These are phyloP conservation scores for Podarcis siculus DNA, from an alignment of 2,797 vertebrate genomes.

Conservation along the genomic window DNA sequence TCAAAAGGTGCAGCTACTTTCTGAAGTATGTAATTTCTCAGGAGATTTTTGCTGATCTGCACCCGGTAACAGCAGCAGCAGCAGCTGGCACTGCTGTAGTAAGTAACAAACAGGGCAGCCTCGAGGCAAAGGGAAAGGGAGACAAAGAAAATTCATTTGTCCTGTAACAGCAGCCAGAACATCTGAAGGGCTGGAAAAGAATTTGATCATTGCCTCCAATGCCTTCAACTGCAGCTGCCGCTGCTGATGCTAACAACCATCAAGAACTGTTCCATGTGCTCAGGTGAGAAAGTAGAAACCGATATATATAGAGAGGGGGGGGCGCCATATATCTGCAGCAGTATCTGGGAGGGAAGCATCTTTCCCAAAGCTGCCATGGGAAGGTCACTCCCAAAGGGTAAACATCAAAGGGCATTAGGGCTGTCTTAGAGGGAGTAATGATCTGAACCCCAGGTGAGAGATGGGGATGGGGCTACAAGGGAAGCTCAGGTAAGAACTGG, in stretches of 20 bases:
- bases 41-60: slow-evolving; percentile 1
- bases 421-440: neutral
- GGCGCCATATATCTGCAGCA: neutral
- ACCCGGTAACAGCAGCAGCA: neutral
- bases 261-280: neutral
- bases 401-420: neutral
- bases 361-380: neutral
- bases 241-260: neutral
- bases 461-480: neutral
- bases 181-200: neutral
- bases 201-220: neutral
- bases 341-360: neutral
- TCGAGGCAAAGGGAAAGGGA: neutral
- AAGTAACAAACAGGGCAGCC: neutral
- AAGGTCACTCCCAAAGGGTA: neutral
- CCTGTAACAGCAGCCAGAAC: neutral
- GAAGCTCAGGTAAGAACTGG: neutral
- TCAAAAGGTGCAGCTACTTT: neutral
- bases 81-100: neutral
- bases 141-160: neutral
- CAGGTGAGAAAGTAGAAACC: too few species aligned
- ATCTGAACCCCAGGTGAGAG: neutral
- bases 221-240: neutral
- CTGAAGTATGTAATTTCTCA: neutral
- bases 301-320: too few species aligned